Conservation (phyloP, 2,888 invertebrate species). For the Acronicta alni region DNA sequence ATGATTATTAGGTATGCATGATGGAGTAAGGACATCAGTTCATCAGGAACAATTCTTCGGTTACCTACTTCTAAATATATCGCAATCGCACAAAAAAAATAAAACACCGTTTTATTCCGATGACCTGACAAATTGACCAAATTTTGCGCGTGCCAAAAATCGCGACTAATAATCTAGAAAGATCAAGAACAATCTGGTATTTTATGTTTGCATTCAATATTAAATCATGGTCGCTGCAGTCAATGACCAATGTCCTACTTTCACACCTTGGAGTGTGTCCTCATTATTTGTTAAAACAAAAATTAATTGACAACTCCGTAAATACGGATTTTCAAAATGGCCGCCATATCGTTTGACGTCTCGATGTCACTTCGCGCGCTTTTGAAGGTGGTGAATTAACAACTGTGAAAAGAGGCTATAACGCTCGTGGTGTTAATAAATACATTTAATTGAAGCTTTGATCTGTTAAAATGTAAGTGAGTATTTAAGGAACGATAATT, state of each 20-base stretch:
- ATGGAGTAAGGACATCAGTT: too few relatives aligned
- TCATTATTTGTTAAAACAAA: constrained; percentile 22
- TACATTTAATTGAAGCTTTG: constrained; percentile 20
- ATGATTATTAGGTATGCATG: too few relatives aligned
- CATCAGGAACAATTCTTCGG: too few relatives aligned
- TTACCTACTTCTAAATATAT: neutral
- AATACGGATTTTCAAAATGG: constrained; percentile 14
- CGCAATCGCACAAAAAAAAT: neutral
- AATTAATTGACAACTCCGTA: constrained; percentile 29
- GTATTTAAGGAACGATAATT: constrained; percentile 34
- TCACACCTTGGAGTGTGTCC: constrained; percentile 17
- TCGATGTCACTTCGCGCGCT: constrained; percentile 10
- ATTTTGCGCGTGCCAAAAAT: constrained; percentile 31
- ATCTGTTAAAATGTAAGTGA: constrained; percentile 32
- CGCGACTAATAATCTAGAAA: constrained; percentile 3
- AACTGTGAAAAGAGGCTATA: neutral
- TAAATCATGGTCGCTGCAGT: constrained; percentile 25
- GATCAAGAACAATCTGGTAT: constrained; percentile 4
- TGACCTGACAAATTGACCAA: neutral
- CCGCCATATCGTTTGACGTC: neutral
- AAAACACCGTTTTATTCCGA: constrained; percentile 6
- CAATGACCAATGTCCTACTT: constrained; percentile 37
- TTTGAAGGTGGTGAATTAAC: constrained; percentile 20
- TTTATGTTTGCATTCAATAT: constrained; percentile 18
- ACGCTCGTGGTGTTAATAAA: constrained; percentile 4